Base-by-base conservation (phyloP, 2,888 invertebrate genomes). In the Anticlea derivata region DNA sequence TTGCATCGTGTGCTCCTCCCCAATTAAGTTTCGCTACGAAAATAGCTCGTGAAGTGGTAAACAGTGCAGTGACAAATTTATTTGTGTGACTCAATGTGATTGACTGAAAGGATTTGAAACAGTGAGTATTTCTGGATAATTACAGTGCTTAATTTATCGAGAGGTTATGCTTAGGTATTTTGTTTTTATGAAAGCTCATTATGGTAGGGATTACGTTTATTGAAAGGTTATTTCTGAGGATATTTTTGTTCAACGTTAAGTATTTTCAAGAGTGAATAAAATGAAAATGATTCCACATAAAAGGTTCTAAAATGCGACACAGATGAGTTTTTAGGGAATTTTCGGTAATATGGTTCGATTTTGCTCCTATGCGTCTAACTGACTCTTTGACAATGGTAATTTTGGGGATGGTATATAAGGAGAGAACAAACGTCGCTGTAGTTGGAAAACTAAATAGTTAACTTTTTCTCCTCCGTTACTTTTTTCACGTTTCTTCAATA, bases 21-120 rank as follows among this genome's bases (percentile, higher is more conserved):
- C 56, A 56, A 41, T 13, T 50, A 61, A 69, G 64, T 70, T 66
- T 61, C 63, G 61, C 68, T 75, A 80, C 84, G 83, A 82, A 80
- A 82, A 83, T 83, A 83, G 75, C 80, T 75, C 71, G 70, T 70
- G 58, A 58, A 59, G 61, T 61, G 58, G 50, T 60, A 50, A 47
- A 43, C 44, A 50, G 60, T 60, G 60, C 43, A 37, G 60, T 53
- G 58, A 55, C 48, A 37, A 55, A 56, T 50, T 41, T 33, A 26
- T 35, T 26, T 38, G 44, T 53, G 48, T 53, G 53, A 53, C 48
- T 53, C 53, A 53, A 38, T 40, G 38, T 48, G 53, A 52, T 52
- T 47, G 43, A 47, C 33, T 39, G 29, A 34, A 48, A 48, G 53
- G 53, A 53, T 53, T 53, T 48, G 17, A 44, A 33, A 48, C 34